Evolutionary conservation across 2,888 invertebrate genomes (phyloP).

Genomic region (Phlogophora meticulosa): DNA sequence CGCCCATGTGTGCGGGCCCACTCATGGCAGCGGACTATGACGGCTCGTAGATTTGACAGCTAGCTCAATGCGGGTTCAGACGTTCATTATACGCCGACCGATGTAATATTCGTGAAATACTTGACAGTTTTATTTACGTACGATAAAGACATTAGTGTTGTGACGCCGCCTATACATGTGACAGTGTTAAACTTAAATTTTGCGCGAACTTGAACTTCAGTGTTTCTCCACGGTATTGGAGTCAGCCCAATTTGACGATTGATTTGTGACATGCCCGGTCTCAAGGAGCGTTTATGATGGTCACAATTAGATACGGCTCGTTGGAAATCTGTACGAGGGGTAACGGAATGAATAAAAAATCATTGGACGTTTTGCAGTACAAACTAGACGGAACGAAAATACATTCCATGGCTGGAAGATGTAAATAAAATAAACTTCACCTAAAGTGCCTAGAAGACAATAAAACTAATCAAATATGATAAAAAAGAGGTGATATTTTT

Average conservation of each 20-base stretch:
- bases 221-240: constrained; percentile 65
- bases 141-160: constrained; percentile 78
- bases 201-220: constrained; percentile 86
- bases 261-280: constrained; percentile 85
- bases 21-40: constrained; percentile 91
- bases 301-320: constrained; percentile 86
- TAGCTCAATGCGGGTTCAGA: constrained; percentile 91
- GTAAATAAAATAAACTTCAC: constrained; percentile 71
- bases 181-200: constrained; percentile 75
- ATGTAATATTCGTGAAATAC: constrained; percentile 88
- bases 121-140: constrained; percentile 83
- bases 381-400: constrained; percentile 79
- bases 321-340: constrained; percentile 84
- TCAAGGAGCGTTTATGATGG: constrained; percentile 86
- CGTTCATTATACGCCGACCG: constrained; percentile 89
- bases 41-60: constrained; percentile 92
- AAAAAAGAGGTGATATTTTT: constrained; percentile 80
- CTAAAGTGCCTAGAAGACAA: constrained; percentile 67
- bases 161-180: constrained; percentile 68
- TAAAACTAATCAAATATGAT: constrained; percentile 78
- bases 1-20: constrained; percentile 85
- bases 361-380: constrained; percentile 78
- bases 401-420: constrained; percentile 72
- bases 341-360: constrained; percentile 86
- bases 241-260: constrained; percentile 78